phyloP scores from a whole-genome alignment of 2,888 invertebrate genomes.

The Mactromeris polynyma region DNA sequence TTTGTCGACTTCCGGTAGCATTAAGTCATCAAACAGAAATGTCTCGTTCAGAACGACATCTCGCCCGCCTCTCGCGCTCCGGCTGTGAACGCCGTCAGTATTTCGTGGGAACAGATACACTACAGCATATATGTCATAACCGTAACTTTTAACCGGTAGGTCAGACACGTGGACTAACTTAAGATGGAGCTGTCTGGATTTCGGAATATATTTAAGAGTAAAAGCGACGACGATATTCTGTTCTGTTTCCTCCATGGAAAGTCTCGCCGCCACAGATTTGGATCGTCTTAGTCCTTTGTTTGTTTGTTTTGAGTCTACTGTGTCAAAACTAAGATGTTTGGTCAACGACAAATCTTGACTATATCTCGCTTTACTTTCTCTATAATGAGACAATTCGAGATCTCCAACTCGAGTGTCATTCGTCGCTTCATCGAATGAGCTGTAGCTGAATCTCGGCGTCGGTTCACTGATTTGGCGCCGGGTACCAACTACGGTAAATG shows the following conservation, averaged over 20 bases:
- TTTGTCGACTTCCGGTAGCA: slow-evolving; percentile 60
- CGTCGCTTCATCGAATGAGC: slow-evolving; percentile 18
- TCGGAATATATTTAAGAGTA: slow-evolving; percentile 60
- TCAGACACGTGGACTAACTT: slow-evolving; percentile 51
- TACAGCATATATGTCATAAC: slow-evolving; percentile 53
- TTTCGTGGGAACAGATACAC: slow-evolving; percentile 66
- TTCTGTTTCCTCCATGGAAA: slow-evolving; percentile 34
- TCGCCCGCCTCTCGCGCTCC: slow-evolving; percentile 47
- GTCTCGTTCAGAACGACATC: slow-evolving; percentile 58
- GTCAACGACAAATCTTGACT: slow-evolving; percentile 19
- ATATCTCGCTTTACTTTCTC: slow-evolving; percentile 22
- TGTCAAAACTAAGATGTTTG: slow-evolving; percentile 54
- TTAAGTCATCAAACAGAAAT: slow-evolving; percentile 67
- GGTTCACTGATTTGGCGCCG: slow-evolving; percentile 49
- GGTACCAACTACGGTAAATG: slow-evolving; percentile 44
- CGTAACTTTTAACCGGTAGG: slow-evolving; percentile 57
- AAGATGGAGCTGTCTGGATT: slow-evolving; percentile 51
- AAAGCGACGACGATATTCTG: slow-evolving; percentile 48
- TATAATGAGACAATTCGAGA: slow-evolving; percentile 30
- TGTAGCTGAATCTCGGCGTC: slow-evolving; percentile 8
- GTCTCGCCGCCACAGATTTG: slow-evolving; percentile 37
- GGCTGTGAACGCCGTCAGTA: slow-evolving; percentile 61
- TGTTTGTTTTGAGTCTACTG: background rate
- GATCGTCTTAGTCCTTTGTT: slow-evolving; percentile 54
- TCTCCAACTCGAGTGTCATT: slow-evolving; percentile 34